Evolutionary conservation across 2,113 vertebrate genomes (phyloP).

Genomic region (Trichomycterus rosablanca): DNA sequence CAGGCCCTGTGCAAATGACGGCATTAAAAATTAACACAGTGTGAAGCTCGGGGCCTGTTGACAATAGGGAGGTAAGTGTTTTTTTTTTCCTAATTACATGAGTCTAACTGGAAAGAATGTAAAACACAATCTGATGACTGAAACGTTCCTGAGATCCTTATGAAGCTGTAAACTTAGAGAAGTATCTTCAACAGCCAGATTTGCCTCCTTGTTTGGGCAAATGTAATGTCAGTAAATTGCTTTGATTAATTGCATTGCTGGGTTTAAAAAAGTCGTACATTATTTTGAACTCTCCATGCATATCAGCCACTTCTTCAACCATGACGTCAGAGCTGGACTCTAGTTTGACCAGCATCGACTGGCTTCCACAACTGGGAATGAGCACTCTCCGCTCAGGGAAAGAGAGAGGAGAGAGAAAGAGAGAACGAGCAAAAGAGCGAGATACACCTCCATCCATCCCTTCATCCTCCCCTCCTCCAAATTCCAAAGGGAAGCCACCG

Average conservation of each 20-base stretch:
- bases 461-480: constrained; percentile 65
- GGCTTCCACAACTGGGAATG: constrained; percentile 86
- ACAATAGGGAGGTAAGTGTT: constrained; percentile 55
- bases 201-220: no score
- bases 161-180: no score
- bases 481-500: constrained; percentile 86
- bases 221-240: no score
- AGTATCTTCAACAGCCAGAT: no score
- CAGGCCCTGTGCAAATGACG: constrained; percentile 55
- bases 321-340: constrained; percentile 95
- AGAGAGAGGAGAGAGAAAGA: constrained; percentile 79
- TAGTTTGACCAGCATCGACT: constrained; percentile 97
- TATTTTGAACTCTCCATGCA: constrained; percentile 7
- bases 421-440: constrained; percentile 68
- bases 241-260: no score
- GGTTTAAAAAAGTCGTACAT: no score
- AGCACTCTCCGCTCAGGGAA: constrained; percentile 83
- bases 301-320: constrained; percentile 39
- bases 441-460: constrained; percentile 59
- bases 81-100: background rate
- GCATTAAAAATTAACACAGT: constrained; percentile 60
- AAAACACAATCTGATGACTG: background rate
- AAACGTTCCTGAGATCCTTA: no score
- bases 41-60: constrained; percentile 64
- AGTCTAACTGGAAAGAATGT: background rate